Evolutionary conservation across 2,113 vertebrate species (phyloP).

Genomic region (Cairina moschata): DNA sequence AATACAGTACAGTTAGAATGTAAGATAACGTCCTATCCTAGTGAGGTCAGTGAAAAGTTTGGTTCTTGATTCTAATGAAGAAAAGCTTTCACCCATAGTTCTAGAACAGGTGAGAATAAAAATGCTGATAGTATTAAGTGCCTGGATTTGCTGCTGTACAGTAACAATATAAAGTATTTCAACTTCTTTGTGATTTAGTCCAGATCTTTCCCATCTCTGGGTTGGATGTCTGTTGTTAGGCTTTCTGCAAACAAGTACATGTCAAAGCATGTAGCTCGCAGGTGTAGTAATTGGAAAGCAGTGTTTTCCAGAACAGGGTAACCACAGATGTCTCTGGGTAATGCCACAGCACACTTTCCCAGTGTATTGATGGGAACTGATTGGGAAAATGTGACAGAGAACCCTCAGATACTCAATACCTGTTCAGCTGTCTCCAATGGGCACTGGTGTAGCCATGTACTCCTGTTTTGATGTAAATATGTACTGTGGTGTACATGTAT

Average conservation of each 20-base stretch:
- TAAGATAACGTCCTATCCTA: conserved; percentile 20
- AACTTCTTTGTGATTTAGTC: neutral
- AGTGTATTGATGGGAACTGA: neutral
- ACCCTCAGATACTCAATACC: neutral
- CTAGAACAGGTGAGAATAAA: conserved; percentile 6
- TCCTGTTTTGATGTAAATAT: neutral
- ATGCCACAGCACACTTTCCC: neutral
- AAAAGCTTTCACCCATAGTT: conserved; percentile 25
- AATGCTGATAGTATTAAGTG: conserved; percentile 25
- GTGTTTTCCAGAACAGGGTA: neutral
- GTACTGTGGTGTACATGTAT: neutral
- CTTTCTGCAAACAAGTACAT: neutral
- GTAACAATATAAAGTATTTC: neutral
- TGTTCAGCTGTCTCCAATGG: neutral
- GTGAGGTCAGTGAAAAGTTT: conserved; percentile 23
- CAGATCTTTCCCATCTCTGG: neutral
- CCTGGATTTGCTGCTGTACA: conserved; percentile 46
- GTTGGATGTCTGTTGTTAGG: neutral
- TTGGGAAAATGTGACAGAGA: neutral
- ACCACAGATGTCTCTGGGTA: neutral
- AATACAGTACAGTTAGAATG: neutral
- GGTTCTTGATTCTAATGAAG: neutral
- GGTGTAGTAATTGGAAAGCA: neutral
- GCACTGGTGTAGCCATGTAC: neutral
- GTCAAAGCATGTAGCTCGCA: rapidly evolving